Percentiles rank a stretch among this genome's conserved stretches.
These are phyloP conservation scores for Andrena flavipes DNA, from an alignment of 2,888 invertebrate species.

Conservation along the genomic window DNA sequence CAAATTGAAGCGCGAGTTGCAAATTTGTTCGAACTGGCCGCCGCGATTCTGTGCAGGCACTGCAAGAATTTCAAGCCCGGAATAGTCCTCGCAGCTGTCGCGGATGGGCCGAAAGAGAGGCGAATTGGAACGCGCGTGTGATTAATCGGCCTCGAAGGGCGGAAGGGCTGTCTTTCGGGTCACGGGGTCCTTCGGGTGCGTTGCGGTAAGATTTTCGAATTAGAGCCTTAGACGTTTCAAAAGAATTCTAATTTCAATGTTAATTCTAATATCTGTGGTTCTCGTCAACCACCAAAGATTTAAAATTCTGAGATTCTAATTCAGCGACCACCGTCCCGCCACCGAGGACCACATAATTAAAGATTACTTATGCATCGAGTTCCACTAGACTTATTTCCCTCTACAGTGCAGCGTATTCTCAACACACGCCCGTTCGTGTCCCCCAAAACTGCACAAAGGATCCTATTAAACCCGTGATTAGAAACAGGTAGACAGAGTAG, in stretches of 20 bases:
- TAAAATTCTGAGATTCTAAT: no score
- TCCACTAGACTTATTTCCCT: constrained; percentile 1
- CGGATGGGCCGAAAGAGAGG: background rate
- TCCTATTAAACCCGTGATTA: constrained; percentile 36
- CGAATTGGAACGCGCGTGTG: background rate
- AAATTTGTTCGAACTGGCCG: constrained; percentile 47
- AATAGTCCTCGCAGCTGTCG: constrained; percentile 36
- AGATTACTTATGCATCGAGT: background rate
- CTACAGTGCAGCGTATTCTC: background rate
- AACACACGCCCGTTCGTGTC: background rate
- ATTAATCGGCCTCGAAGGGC: constrained; percentile 16
- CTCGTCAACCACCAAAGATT: no score
- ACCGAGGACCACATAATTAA: background rate
- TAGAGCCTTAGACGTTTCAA: no score
- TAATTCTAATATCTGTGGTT: no score
- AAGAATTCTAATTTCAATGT: no score
- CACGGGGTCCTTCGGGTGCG: background rate
- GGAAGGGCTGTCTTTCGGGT: background rate
- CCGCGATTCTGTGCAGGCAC: constrained; percentile 32
- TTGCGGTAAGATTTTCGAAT: no score
- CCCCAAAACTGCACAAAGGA: constrained; percentile 10
- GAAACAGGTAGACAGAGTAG: constrained; percentile 13
- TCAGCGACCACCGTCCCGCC: background rate
- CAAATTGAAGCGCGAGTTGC: constrained; percentile 66
- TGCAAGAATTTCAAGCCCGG: constrained; percentile 9